Conservation (phyloP, 1,140 invertebrate species). For the Philaenus spumarius region DNA sequence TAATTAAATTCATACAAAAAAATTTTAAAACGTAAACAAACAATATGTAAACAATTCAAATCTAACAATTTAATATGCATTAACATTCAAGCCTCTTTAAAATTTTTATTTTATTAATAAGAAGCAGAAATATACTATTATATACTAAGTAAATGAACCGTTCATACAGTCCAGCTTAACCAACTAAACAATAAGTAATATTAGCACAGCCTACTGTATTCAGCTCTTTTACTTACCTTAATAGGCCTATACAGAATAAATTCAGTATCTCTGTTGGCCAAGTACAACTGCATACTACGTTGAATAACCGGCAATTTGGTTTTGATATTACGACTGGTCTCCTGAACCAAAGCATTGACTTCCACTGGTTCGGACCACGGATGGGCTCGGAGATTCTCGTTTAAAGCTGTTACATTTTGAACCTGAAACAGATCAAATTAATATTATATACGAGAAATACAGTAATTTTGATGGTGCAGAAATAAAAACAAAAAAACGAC, state of each 20-base stretch:
- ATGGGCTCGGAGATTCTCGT: slow-evolving; percentile 16
- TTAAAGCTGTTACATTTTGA: slow-evolving; percentile 14
- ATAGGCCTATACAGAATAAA: slow-evolving; percentile 92
- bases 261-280: slow-evolving; percentile 95
- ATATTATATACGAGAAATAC: too few species aligned
- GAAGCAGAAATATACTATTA: background rate
- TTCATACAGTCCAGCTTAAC: too few species aligned
- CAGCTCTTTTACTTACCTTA: slow-evolving; percentile 47
- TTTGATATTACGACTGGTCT: slow-evolving; percentile 66
- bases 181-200: too few species aligned
- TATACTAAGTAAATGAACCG: too few species aligned
- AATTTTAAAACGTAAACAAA: too few species aligned
- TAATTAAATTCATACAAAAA: too few species aligned
- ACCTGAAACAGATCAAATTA: slow-evolving; percentile 19
- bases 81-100: too few species aligned
- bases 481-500: too few species aligned
- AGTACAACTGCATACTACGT: slow-evolving; percentile 85
- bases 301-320: slow-evolving; percentile 71
- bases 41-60: too few species aligned
- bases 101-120: slow-evolving; percentile 6
- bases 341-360: slow-evolving; percentile 41
- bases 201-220: too few species aligned
- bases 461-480: too few species aligned
- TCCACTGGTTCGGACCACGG: slow-evolving; percentile 8
- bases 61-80: too few species aligned